A percentile compares a stretch with the other conserved stretches of the same genome.
phyloP scores from a whole-genome alignment of 2,888 invertebrate species.

The Pristionchus japonicus region DNA sequence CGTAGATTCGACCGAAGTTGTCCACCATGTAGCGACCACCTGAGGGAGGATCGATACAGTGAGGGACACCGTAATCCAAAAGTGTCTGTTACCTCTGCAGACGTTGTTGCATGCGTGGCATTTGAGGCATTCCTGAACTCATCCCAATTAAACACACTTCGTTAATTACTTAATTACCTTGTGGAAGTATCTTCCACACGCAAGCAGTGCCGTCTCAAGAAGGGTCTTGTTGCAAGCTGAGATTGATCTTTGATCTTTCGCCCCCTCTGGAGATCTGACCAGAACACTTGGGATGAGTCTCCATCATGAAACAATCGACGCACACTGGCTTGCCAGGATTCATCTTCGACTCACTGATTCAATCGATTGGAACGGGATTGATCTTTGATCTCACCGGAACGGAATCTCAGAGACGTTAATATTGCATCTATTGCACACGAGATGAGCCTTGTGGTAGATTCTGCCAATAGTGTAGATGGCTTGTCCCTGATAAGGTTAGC shows the following conservation, averaged over 20 bases:
- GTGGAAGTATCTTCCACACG: slow-evolving; percentile 19
- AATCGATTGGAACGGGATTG: neutral
- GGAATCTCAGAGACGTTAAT: slow-evolving; percentile 2
- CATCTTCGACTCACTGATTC: slow-evolving; percentile 12
- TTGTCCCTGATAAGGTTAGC: neutral
- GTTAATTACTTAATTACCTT: neutral
- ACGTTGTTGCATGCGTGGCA: neutral
- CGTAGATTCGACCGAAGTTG: slow-evolving; percentile 23
- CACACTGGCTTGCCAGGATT: slow-evolving; percentile 16
- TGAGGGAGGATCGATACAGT: too few relatives aligned
- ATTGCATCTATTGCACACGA: neutral
- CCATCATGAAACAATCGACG: slow-evolving; percentile 31
- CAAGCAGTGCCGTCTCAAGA: neutral
- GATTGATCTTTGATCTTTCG: neutral
- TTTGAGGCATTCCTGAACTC: neutral
- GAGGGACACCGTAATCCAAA: too few relatives aligned
- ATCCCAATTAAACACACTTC: neutral
- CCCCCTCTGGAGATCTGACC: slow-evolving; percentile 5
- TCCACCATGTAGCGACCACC: slow-evolving; percentile 1
- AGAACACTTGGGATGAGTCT: slow-evolving; percentile 38
- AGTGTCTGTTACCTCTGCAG: neutral
- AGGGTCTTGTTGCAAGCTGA: slow-evolving; percentile 4
- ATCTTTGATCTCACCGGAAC: slow-evolving; percentile 11
- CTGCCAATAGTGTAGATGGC: slow-evolving; percentile 21
- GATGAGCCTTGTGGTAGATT: slow-evolving; percentile 29